These are phyloP conservation scores for Tortrix viridana DNA, from an alignment of 2,888 invertebrate species.

Conservation along the genomic window DNA sequence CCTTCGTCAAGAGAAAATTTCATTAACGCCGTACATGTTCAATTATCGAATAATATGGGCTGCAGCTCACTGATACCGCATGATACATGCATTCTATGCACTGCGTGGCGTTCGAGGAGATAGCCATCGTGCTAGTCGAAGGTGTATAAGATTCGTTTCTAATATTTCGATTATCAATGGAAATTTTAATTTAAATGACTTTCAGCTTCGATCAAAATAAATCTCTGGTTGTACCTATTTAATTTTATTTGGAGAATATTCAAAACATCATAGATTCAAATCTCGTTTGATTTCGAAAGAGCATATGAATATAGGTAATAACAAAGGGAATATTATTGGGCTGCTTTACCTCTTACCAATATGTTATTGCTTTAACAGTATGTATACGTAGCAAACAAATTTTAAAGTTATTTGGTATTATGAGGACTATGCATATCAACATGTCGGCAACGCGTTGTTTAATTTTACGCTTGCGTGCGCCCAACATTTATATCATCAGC, in stretches of 20 bases:
- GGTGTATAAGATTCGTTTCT: background rate
- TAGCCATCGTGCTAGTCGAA: slow-evolving; percentile 14
- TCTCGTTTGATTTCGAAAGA: no score
- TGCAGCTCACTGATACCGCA: slow-evolving; percentile 50
- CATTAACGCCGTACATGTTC: slow-evolving; percentile 74
- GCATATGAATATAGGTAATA: no score
- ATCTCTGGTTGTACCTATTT: no score
- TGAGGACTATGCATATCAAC: slow-evolving; percentile 35
- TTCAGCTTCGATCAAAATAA: no score
- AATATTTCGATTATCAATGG: background rate
- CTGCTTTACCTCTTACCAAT: background rate
- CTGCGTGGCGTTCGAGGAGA: background rate
- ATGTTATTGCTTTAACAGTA: background rate
- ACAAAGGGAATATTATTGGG: no score
- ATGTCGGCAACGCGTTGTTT: slow-evolving; percentile 52
- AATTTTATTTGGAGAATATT: no score
- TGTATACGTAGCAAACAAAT: background rate
- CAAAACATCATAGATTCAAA: no score
- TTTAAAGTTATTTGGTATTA: slow-evolving; percentile 14
- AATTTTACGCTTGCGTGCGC: slow-evolving; percentile 57
- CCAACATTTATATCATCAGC: slow-evolving; percentile 54
- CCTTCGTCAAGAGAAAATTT: slow-evolving; percentile 61
- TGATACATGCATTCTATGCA: slow-evolving; percentile 22
- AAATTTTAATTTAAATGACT: background rate
- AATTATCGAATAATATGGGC: slow-evolving; percentile 64